Conservation (phyloP, 2,113 vertebrate species). For the Phylloscopus whistleri region DNA sequence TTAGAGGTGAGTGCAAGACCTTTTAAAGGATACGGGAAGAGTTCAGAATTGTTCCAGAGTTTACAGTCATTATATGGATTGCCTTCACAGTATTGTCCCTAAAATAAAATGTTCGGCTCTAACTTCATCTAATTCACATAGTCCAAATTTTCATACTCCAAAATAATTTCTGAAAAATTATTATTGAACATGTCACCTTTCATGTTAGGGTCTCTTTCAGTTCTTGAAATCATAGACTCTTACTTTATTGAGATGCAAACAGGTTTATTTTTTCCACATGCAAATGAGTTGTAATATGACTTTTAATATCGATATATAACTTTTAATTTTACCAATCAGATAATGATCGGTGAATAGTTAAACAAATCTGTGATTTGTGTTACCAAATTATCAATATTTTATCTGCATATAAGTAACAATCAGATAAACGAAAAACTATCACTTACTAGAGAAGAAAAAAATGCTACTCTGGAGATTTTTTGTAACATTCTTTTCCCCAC, state of each 20-base stretch:
- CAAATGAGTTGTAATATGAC: background rate
- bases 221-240: background rate
- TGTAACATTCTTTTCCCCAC: background rate
- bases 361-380: background rate
- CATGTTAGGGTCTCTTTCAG: background rate
- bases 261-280: background rate
- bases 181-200: background rate
- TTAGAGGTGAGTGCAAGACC: background rate
- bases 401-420: background rate
- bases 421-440: background rate
- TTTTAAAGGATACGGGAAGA: background rate
- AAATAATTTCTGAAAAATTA: background rate
- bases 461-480: background rate
- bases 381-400: background rate
- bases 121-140: background rate
- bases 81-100: background rate
- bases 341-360: background rate
- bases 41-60: background rate
- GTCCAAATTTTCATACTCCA: background rate
- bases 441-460: background rate
- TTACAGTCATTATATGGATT: background rate
- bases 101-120: background rate
- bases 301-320: background rate
- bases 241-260: background rate
- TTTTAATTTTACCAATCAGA: background rate